Evolutionary conservation across 1,140 invertebrate genomes (phyloP), one percentile per base, ranked within the genome.

Genomic region (Eurosta solidaginis): DNA sequence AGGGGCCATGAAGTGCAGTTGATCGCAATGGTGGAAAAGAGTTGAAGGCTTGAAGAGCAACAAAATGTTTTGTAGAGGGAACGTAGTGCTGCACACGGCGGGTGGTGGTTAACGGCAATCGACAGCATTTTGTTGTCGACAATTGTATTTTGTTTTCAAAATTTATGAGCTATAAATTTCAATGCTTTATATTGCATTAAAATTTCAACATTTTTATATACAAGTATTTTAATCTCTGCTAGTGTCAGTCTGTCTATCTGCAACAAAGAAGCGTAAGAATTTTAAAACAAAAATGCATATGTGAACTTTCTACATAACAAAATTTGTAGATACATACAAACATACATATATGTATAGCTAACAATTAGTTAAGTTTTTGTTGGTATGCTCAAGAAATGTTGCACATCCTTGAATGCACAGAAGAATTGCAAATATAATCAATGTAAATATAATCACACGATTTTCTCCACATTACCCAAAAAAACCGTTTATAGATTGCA

Each of bases 121-220:
- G 59, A 68, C 59, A 40, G 33, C 14, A 40, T 36, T 74, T 47
- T 74, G 42, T 74, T 74, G 44, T 36, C 73, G 44, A 49, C 45
- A 47, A 74, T 74, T 74, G 73, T 47, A 29, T 40, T 68, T 68
- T 40, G 22, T 74, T 47, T 74, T 29, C 20, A 20, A 74, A 49
- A 74, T 74, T 74, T 47, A 74, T 74, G 73, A 74, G 73, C 73
- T 47, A 74, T 74, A 74, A 74, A 74, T 74, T 47, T 49, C 20
- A 74, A 74, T 74, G 73, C 73, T 47, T 74, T 74, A 45, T 45
- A 74, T 42, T 74, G 73, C 73, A 68, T 68, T 68, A 36, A 68
- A 68, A 68, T 68, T 68, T 68, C 59, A 40, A 68, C 40, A 40
- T 14, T 40, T 40, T 68, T 68, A 3, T 68, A 9, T n/a, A 40